phyloP scores from a whole-genome alignment of 2,797 vertebrate species.

The Sternotherus odoratus region DNA sequence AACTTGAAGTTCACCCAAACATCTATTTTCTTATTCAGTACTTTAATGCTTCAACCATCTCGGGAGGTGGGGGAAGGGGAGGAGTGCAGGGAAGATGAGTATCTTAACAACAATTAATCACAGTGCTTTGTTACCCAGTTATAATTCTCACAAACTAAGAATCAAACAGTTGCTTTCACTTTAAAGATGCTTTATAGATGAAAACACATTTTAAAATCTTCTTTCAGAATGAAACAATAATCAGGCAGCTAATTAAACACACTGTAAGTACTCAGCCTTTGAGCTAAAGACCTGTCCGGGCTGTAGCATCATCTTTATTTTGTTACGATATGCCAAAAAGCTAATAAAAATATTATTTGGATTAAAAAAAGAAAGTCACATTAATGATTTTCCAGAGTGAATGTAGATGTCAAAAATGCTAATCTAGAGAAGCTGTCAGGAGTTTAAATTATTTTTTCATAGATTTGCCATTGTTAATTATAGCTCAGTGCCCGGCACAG shows the following conservation, averaged over 20 bases:
- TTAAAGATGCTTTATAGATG: constrained; percentile 66
- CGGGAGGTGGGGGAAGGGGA: background rate
- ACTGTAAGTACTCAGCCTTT: constrained; percentile 55
- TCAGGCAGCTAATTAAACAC: constrained; percentile 72
- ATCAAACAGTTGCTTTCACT: constrained; percentile 63
- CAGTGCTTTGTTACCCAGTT: constrained; percentile 50
- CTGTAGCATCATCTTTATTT: constrained; percentile 60
- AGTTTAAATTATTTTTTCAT: constrained; percentile 77
- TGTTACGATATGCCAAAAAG: constrained; percentile 53
- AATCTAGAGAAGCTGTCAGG: constrained; percentile 74
- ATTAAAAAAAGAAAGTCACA: constrained; percentile 56
- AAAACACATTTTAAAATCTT: constrained; percentile 62
- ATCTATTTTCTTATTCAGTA: constrained; percentile 4
- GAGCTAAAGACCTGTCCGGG: constrained; percentile 65
- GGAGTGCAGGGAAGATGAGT: constrained; percentile 25
- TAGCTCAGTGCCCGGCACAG: constrained; percentile 71
- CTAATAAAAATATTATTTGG: constrained; percentile 72
- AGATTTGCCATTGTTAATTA: constrained; percentile 75
- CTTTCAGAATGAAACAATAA: constrained; percentile 64
- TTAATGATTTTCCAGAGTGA: constrained; percentile 68
- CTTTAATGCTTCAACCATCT: constrained; percentile 45
- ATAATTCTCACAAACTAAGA: constrained; percentile 61
- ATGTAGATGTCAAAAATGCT: constrained; percentile 76
- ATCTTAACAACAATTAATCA: constrained; percentile 73
- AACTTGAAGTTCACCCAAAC: constrained; percentile 39